Conservation (phyloP, 2,797 vertebrate genomes). For the Myiothlypis coronata region DNA sequence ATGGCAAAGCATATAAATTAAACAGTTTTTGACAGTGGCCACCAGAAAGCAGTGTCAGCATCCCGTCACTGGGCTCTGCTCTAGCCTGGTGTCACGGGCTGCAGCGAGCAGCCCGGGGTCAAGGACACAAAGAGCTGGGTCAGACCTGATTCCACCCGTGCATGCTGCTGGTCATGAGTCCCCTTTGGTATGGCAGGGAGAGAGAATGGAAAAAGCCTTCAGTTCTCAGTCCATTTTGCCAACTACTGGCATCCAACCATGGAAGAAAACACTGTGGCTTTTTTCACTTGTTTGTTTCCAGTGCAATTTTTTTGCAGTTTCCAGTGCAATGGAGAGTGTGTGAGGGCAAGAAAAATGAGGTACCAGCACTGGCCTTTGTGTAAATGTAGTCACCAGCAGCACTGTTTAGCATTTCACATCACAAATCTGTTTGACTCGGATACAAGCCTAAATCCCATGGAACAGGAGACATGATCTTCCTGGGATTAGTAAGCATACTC, state of each 20-base stretch:
- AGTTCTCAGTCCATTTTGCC: background rate
- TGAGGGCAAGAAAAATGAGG: constrained; percentile 9
- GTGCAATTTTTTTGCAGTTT: background rate
- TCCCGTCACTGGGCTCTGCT: background rate
- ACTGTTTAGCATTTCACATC: constrained; percentile 20
- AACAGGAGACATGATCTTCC: constrained; percentile 8
- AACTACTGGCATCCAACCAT: background rate
- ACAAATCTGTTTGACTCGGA: background rate
- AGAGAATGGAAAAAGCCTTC: background rate
- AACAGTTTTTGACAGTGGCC: background rate
- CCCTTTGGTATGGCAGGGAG: rapidly evolving
- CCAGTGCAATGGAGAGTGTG: background rate
- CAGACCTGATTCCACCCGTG: rapidly evolving
- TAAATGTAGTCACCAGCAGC: background rate
- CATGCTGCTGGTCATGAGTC: background rate
- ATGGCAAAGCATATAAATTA: constrained; percentile 47
- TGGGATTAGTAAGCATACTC: background rate
- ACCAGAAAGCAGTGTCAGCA: constrained; percentile 33
- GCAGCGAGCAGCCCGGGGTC: background rate
- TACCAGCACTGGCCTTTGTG: background rate
- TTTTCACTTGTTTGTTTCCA: constrained; percentile 16
- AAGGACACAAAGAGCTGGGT: background rate
- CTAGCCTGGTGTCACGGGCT: background rate
- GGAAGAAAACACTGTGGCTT: background rate
- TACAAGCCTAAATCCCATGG: constrained; percentile 23